Evolutionary conservation across 2,797 vertebrate species (phyloP).

Genomic region (Bovichtus diacanthus): DNA sequence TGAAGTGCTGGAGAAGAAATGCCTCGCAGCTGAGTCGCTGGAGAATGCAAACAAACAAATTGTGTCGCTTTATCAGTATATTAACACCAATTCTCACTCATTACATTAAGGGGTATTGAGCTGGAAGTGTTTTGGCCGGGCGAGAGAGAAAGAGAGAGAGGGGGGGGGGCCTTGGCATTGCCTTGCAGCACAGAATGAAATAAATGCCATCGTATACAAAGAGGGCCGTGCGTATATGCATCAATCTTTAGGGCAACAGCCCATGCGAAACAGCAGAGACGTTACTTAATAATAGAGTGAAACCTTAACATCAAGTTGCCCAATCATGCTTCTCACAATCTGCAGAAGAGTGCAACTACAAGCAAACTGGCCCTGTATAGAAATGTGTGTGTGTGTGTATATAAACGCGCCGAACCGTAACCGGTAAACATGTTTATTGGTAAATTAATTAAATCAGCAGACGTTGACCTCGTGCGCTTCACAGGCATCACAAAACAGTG

Average conservation of each 20-base stretch:
- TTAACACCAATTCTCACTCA: constrained; percentile 90
- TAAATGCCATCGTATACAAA: constrained; percentile 71
- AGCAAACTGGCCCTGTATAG: constrained; percentile 10
- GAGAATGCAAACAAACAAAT: constrained; percentile 80
- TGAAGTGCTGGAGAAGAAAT: constrained; percentile 72
- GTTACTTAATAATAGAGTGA: constrained; percentile 53
- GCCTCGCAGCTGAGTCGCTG: constrained; percentile 76
- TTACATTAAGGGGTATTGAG: constrained; percentile 87
- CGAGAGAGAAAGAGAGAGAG: constrained; percentile 21
- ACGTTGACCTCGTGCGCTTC: constrained; percentile 35
- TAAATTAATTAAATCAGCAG: constrained; percentile 69
- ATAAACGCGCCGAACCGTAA: constrained; percentile 42
- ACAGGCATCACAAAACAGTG: constrained; percentile 20
- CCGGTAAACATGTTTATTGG: constrained; percentile 68
- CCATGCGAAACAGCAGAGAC: constrained; percentile 54
- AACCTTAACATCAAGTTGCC: constrained; percentile 36
- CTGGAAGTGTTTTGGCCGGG: constrained; percentile 80
- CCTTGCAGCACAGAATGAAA: constrained; percentile 70
- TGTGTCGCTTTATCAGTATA: constrained; percentile 88
- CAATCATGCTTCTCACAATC: constrained; percentile 35
- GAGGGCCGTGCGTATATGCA: constrained; percentile 50
- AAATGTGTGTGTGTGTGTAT: constrained; percentile 15
- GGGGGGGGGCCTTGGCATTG: constrained; percentile 70
- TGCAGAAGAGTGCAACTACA: constrained; percentile 23
- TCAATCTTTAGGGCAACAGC: constrained; percentile 76